Base-by-base conservation (phyloP, 2,888 invertebrate species). In the Plebejus argus region DNA sequence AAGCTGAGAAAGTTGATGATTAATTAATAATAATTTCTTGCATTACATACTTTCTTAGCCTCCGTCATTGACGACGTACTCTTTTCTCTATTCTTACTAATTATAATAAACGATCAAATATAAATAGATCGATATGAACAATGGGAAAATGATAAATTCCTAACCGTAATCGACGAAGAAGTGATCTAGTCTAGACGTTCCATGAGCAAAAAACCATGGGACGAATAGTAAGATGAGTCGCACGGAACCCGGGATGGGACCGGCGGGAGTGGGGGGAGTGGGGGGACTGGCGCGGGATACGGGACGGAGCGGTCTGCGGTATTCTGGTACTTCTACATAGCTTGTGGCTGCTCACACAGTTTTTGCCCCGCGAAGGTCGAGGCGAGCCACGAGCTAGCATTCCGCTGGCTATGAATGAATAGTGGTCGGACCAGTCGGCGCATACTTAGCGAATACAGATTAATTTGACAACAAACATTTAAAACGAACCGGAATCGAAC, bases 401-500 rank as follows among this genome's bases (percentile, higher is more conserved):
- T 92, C 93, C 92, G 85, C 86, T 87, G 87, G 88, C 91, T 91
- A 93, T 94, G 93, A 94, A 94, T 94, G 93, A 94, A 93, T 92
- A 92, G 93, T 90, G 84, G 89, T 87, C 84, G 85, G 88, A 93
- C 93, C 88, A 90, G 93, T 92, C 87, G 86, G 83, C 89, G 90
- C 91, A 92, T 91, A 90, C 90, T 91, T 89, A 91, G 88, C 87
- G 85, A 89, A 89, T 90, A 89, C 88, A 91, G 92, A 92, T 93
- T 91, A 92, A 94, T 93, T 94, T 93, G 93, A 93, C 93, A 93
- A 93, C 93, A 93, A 93, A 92, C 91, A 90, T 91, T 91, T 89
- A 89, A 89, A 92, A 89, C 90, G 84, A 91, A 93, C 93, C 92
- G 93, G 93, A 90, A 88, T 90, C 84, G 85, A 88, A 89, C 91